These are phyloP conservation scores for Mionectes macconnelli DNA, from an alignment of 2,113 vertebrate species.

Conservation along the genomic window DNA sequence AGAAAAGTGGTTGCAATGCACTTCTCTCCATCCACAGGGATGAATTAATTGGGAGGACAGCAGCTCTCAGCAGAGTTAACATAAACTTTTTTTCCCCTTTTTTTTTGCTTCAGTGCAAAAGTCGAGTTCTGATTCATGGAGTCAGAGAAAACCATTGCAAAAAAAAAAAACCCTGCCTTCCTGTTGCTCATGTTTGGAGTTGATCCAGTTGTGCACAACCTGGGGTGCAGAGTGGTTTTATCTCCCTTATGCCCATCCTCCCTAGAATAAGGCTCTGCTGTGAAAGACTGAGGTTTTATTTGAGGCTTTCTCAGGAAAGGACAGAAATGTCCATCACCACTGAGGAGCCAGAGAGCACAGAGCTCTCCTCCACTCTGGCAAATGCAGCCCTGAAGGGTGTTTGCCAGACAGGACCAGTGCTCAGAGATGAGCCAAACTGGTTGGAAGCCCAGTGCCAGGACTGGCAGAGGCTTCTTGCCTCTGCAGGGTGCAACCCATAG, in stretches of 20 bases:
- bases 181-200: not conserved
- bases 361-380: not conserved
- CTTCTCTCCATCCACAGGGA: not conserved
- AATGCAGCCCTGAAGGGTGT: not conserved
- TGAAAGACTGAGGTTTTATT: slow-evolving; percentile 2
- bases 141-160: not conserved
- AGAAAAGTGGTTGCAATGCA: not conserved
- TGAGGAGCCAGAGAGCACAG: not conserved
- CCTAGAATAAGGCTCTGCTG: not conserved
- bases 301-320: not conserved
- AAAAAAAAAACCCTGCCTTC: not conserved
- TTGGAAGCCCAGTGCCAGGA: not conserved
- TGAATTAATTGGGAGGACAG: not conserved
- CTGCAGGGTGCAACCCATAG: not conserved
- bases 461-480: not conserved
- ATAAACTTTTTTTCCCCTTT: not conserved
- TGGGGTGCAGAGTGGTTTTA: not conserved
- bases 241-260: not conserved
- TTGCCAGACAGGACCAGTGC: not conserved
- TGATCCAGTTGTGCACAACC: not conserved
- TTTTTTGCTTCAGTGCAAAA: not conserved
- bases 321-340: not conserved
- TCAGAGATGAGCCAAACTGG: not conserved
- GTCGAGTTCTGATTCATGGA: not conserved
- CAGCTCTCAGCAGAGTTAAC: not conserved